A percentile compares a stretch with the other conserved stretches of the same genome.
Conservation (phyloP, 64 coral and sea anemone genomes). For the Platygyra sinensis region DNA sequence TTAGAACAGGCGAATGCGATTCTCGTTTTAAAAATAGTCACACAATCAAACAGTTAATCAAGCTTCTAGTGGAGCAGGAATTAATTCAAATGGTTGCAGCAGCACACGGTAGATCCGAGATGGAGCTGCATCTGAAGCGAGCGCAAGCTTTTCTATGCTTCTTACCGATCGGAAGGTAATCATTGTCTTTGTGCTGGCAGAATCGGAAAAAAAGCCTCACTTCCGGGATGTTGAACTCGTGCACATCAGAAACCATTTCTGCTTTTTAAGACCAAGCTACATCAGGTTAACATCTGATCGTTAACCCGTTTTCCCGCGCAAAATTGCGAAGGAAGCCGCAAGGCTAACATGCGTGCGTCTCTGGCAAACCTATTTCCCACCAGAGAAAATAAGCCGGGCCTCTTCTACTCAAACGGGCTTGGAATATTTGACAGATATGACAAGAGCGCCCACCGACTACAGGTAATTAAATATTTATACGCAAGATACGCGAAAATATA, state of each 20-base stretch:
- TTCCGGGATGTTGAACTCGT: constrained; percentile 55
- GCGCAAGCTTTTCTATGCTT: neutral
- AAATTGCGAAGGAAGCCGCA: neutral
- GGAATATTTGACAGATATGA: constrained; percentile 21
- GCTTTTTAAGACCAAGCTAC: neutral
- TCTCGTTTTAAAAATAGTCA: neutral
- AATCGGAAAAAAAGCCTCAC: constrained; percentile 63
- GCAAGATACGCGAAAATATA: neutral
- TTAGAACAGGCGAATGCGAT: neutral
- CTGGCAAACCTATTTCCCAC: neutral
- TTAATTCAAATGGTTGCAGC: neutral
- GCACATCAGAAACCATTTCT: constrained; percentile 36
- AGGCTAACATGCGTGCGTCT: neutral
- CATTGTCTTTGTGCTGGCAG: constrained; percentile 40
- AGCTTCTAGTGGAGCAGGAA: neutral
- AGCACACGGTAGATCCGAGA: neutral
- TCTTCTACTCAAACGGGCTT: neutral
- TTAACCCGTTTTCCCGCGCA: neutral
- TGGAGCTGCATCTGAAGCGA: neutral
- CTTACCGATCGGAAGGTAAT: constrained; percentile 49
- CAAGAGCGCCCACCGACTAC: constrained; percentile 26
- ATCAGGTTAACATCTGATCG: neutral
- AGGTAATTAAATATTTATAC: constrained; percentile 36
- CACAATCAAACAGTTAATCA: neutral
- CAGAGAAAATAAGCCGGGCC: neutral